These are phyloP conservation scores for Limnodromus scolopaceus DNA, from an alignment of 2,797 vertebrate species.

Conservation along the genomic window DNA sequence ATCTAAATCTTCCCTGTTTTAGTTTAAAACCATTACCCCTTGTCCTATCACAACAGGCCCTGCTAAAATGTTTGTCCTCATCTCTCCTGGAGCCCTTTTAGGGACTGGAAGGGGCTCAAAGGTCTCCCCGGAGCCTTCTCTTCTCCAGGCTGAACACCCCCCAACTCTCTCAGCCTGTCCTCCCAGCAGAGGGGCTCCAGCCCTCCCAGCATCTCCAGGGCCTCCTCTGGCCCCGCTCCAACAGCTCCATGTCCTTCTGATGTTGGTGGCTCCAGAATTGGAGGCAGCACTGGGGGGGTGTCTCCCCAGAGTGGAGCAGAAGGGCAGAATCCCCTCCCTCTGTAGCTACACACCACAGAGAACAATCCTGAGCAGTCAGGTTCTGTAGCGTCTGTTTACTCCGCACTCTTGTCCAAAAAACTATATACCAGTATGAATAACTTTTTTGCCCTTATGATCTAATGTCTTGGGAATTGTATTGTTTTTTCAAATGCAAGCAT, in stretches of 20 bases:
- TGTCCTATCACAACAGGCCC: not conserved
- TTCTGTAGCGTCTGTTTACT: not conserved
- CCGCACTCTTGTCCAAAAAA: not conserved
- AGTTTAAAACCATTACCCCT: not conserved
- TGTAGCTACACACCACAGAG: not conserved
- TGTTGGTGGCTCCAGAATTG: not conserved
- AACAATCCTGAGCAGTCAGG: not conserved
- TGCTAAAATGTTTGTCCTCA: not conserved
- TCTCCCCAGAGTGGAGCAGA: not conserved
- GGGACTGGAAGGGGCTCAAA: not conserved
- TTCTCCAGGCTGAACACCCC: not conserved
- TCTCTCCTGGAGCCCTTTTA: not conserved
- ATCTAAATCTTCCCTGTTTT: not conserved
- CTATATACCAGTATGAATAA: not conserved
- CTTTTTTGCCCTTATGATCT: not conserved
- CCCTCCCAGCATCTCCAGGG: not conserved
- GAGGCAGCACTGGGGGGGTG: not conserved
- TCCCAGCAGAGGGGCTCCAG: not conserved
- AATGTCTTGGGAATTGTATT: rapidly evolving
- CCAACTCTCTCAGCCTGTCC: not conserved
- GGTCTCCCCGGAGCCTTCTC: not conserved
- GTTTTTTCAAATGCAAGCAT: not conserved
- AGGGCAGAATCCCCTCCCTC: not conserved
- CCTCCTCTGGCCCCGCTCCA: not conserved
- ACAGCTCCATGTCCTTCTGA: not conserved